These are phyloP conservation scores for Platygyra sinensis DNA, from an alignment of 64 coral and sea anemone genomes.

Conservation along the genomic window DNA sequence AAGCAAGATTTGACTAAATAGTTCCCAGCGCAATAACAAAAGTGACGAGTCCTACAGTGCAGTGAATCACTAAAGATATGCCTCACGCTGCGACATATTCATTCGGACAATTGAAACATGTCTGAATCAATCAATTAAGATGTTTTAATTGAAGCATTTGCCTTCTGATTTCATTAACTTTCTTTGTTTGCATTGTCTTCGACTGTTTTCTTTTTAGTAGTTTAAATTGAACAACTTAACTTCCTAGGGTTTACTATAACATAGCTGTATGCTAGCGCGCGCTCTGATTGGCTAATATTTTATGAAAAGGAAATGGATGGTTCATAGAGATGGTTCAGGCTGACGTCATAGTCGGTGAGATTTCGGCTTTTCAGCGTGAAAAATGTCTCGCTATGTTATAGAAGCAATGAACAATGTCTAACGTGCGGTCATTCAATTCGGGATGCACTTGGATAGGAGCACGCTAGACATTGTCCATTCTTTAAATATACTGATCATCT, in stretches of 20 bases:
- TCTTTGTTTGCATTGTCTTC: not conserved
- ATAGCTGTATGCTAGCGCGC: too few relatives aligned
- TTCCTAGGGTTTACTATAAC: not conserved
- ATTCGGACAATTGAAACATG: not conserved
- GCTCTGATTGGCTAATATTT: too few relatives aligned
- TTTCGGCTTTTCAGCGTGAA: too few relatives aligned
- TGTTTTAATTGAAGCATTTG: not conserved
- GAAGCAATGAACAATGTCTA: too few relatives aligned
- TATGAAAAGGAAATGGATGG: too few relatives aligned
- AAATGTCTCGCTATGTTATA: too few relatives aligned
- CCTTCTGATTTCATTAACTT: not conserved
- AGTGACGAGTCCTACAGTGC: not conserved
- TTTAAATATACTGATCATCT: too few relatives aligned
- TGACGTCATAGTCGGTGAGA: too few relatives aligned
- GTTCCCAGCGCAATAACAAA: not conserved
- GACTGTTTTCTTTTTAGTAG: not conserved
- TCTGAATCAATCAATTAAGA: not conserved
- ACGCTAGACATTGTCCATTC: too few relatives aligned
- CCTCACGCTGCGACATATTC: not conserved
- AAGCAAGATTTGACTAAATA: not conserved
- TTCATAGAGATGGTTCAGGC: too few relatives aligned
- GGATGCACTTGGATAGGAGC: too few relatives aligned
- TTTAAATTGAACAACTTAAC: conserved; percentile 19
- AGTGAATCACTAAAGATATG: not conserved
- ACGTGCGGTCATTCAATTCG: too few relatives aligned